These are phyloP conservation scores for Takifugu rubripes DNA, from an alignment of 2,797 vertebrate species.

Conservation along the genomic window DNA sequence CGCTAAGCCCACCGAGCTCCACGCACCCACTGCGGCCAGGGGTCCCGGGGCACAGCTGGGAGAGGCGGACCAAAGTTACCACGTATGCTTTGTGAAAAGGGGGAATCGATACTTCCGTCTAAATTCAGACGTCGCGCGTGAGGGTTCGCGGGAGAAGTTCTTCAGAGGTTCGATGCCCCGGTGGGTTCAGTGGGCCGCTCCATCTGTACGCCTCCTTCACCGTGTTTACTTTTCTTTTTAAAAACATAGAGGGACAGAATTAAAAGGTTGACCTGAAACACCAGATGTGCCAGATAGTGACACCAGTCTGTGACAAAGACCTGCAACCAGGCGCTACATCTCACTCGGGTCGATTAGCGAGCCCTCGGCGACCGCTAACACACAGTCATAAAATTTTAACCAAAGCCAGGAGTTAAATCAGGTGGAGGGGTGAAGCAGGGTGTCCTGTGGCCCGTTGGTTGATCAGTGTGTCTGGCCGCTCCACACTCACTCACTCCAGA, in stretches of 20 bases:
- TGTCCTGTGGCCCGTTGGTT: slow-evolving; percentile 48
- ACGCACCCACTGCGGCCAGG: slow-evolving; percentile 51
- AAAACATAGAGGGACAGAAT: slow-evolving; percentile 57
- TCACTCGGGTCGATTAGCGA: slow-evolving; percentile 66
- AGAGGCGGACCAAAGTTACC: slow-evolving; percentile 49
- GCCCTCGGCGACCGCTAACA: slow-evolving; percentile 70
- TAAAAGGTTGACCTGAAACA: slow-evolving; percentile 57
- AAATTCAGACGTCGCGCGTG: slow-evolving; percentile 50
- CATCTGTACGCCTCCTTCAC: slow-evolving; percentile 68
- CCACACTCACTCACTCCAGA: slow-evolving; percentile 51
- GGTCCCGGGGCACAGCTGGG: slow-evolving; percentile 57
- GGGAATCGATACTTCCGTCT: slow-evolving; percentile 67
- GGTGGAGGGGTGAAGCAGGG: slow-evolving; percentile 55
- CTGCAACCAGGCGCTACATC: slow-evolving; percentile 58
- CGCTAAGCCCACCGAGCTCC: slow-evolving; percentile 62
- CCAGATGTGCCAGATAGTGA: slow-evolving; percentile 62
- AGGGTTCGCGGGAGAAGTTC: slow-evolving; percentile 50
- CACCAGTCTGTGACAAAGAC: slow-evolving; percentile 51
- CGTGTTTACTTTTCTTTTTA: slow-evolving; percentile 56
- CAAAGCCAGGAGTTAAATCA: slow-evolving; percentile 69
- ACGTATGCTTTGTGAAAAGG: slow-evolving; percentile 55
- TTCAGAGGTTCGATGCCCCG: slow-evolving; percentile 55
- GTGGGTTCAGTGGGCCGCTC: slow-evolving; percentile 72
- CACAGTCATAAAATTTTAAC: slow-evolving; percentile 72
- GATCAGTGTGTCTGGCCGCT: slow-evolving; percentile 54